Evolutionary conservation across 2,113 vertebrate genomes (phyloP).

Genomic region (Phaethornis superciliosus): DNA sequence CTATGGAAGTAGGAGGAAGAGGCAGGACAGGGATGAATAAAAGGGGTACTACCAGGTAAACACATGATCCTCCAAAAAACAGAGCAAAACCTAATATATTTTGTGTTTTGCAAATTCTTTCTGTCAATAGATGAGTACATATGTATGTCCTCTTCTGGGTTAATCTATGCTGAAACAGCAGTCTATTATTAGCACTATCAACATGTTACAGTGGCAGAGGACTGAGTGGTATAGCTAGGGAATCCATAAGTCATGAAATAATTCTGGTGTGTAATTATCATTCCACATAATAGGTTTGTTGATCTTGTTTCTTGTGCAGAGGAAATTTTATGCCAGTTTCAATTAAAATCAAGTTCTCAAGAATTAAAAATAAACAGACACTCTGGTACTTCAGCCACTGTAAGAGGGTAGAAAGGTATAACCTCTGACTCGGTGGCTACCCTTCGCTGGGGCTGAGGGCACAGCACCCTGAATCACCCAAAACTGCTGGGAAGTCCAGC

Average conservation of each 20-base stretch:
- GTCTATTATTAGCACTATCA: not conserved
- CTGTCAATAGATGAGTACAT: not conserved
- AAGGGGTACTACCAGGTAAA: not conserved
- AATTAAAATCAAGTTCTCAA: not conserved
- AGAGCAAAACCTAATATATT: not conserved
- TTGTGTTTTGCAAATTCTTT: not conserved
- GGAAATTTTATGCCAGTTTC: not conserved
- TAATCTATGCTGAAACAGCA: not conserved
- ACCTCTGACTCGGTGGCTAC: not conserved
- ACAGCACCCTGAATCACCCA: not conserved
- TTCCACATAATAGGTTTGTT: not conserved
- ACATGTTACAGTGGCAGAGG: accelerated
- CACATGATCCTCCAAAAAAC: not conserved
- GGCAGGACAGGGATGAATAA: not conserved
- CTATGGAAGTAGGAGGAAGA: not conserved
- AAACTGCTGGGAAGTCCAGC: not conserved
- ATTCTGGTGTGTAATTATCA: not conserved
- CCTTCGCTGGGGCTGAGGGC: not conserved
- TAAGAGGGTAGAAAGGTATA: not conserved
- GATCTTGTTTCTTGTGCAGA: not conserved
- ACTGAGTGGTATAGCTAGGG: not conserved
- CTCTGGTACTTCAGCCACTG: not conserved
- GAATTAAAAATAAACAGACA: not conserved
- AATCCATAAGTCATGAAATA: not conserved
- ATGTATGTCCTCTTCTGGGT: not conserved